These are phyloP conservation scores for Argyrosomus japonicus DNA, from an alignment of 2,113 vertebrate species.

Conservation along the genomic window DNA sequence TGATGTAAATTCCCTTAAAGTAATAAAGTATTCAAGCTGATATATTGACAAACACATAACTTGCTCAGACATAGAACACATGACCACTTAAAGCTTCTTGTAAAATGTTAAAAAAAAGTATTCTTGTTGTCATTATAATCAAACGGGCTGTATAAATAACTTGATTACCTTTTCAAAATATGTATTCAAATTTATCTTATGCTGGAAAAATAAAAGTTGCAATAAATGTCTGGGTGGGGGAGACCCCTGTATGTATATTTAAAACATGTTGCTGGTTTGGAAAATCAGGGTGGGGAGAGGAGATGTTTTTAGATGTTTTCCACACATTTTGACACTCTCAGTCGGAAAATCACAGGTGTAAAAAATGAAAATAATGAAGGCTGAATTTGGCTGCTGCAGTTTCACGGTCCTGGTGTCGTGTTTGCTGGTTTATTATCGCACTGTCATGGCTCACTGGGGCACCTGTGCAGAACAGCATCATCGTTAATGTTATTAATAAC, in stretches of 20 bases:
- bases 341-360: not conserved
- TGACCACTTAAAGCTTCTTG: slow-evolving; percentile 44
- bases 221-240: slow-evolving; percentile 64
- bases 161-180: slow-evolving; percentile 50
- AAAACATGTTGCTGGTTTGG: slow-evolving; percentile 7
- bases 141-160: slow-evolving; percentile 63
- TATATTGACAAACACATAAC: slow-evolving; percentile 41
- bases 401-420: not conserved
- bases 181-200: slow-evolving; percentile 68
- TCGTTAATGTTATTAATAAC: not conserved
- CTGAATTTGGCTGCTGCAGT: not conserved
- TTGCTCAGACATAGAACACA: slow-evolving; percentile 32
- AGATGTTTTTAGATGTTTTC: not conserved
- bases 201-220: slow-evolving; percentile 71
- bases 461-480: not conserved
- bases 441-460: not conserved
- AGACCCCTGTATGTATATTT: slow-evolving; percentile 20
- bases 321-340: not conserved
- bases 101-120: slow-evolving; percentile 44
- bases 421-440: not conserved
- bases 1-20: slow-evolving; percentile 59
- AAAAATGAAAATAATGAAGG: not conserved
- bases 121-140: slow-evolving; percentile 48
- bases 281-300: not conserved
- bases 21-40: slow-evolving; percentile 45